These are phyloP conservation scores for Harpagoxenus sublaevis DNA, from an alignment of 2,888 invertebrate genomes.

Conservation along the genomic window DNA sequence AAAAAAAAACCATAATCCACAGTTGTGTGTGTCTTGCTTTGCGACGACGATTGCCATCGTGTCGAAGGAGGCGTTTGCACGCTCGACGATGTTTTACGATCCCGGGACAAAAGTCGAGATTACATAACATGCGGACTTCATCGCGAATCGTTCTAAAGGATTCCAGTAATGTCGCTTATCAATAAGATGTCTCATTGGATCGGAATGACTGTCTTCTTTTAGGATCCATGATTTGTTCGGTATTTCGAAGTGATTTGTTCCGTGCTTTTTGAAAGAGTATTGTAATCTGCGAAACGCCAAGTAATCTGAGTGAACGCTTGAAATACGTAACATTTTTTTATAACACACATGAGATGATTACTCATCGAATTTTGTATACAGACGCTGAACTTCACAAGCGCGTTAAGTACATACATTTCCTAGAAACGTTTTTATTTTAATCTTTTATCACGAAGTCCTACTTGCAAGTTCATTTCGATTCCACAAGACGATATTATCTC, in stretches of 20 bases:
- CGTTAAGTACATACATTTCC: background rate
- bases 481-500: background rate
- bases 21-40: slow-evolving; percentile 65
- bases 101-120: slow-evolving; percentile 17
- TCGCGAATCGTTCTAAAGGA: background rate
- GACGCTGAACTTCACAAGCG: background rate
- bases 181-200: slow-evolving; percentile 18
- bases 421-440: background rate
- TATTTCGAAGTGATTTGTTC: background rate
- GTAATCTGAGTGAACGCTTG: background rate
- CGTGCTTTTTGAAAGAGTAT: background rate
- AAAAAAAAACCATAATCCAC: slow-evolving; percentile 71
- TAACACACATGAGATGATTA: background rate
- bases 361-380: slow-evolving; percentile 16
- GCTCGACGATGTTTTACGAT: slow-evolving; percentile 20
- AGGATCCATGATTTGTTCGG: background rate
- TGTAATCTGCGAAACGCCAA: background rate
- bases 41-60: slow-evolving; percentile 43
- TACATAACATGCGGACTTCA: slow-evolving; percentile 15
- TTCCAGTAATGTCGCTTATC: slow-evolving; percentile 13
- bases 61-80: background rate
- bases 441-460: background rate
- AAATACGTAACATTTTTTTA: slow-evolving; percentile 23
- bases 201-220: slow-evolving; percentile 4
- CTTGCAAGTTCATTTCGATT: background rate